These are phyloP conservation scores for Vespertilio murinus DNA, from an alignment of 2,797 vertebrate genomes.

Conservation along the genomic window DNA sequence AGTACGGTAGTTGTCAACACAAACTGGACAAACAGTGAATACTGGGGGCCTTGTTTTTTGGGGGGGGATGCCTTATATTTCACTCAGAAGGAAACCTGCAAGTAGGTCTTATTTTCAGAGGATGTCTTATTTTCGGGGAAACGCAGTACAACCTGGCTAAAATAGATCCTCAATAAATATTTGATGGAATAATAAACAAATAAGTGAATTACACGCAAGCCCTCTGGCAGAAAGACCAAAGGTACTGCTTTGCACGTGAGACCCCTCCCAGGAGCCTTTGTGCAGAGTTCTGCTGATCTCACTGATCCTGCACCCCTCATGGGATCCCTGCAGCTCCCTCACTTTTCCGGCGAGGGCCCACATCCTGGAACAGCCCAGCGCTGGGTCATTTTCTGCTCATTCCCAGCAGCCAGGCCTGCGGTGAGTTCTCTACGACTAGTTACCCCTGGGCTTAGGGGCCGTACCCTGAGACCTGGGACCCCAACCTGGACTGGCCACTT, in stretches of 20 bases:
- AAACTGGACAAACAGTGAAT: no score
- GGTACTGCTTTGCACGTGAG: neutral
- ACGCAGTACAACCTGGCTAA: neutral
- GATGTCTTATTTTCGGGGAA: no score
- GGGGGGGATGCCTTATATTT: no score
- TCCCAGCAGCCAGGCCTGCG: neutral
- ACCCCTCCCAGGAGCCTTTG: neutral
- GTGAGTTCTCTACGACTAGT: neutral
- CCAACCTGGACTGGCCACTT: neutral
- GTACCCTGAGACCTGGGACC: neutral
- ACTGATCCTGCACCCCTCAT: neutral
- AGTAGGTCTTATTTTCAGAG: no score
- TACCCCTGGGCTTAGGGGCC: neutral
- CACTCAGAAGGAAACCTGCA: no score
- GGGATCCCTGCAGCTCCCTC: no score
- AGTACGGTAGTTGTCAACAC: no score
- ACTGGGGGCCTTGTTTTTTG: no score
- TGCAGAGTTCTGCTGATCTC: neutral
- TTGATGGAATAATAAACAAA: constrained; percentile 28
- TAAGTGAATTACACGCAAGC: neutral
- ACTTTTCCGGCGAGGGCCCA: neutral
- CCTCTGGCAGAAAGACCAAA: constrained; percentile 26
- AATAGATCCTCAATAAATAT: neutral
- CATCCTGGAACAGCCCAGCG: neutral
- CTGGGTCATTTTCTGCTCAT: neutral